Evolutionary conservation across 2,797 vertebrate genomes (phyloP), one percentile per base, ranked within the genome.

Genomic region (Notolepis coatsorum): DNA sequence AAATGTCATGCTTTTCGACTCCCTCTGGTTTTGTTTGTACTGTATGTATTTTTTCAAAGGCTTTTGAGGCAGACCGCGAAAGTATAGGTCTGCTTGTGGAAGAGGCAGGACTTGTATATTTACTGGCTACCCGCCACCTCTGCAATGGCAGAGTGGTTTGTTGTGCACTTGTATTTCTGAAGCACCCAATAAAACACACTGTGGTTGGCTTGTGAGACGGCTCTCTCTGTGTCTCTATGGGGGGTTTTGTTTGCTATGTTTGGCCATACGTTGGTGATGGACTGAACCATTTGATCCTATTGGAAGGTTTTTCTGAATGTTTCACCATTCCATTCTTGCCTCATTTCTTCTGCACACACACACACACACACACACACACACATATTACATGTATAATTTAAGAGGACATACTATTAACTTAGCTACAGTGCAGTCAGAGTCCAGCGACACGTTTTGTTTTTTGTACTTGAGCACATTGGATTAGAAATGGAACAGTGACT

Each of bases 81-180:
- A 92, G 78, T 93, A 92, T 80, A 83, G 85, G 90, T 90, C 89
- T 93, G 95, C 96, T 94, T 93, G 95, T 95, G 95, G 91, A 87
- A 85, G 84, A 87, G 94, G 95, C 95, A 95, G 93, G 95, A 95
- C 94, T 96, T 97, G 96, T 98, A 96, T 94, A 97, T 96, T 96
- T 95, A 94, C 94, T 94, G 94, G 95, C 94, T 95, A 95, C 93
- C 92, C 95, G 93, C 93, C 94, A 94, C 94, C 93, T 93, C 91
- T 95, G 94, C 94, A 91, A 92, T 86, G 81, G 94, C 95, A 94
- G 95, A 95, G 94, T 95, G 95, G 95, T 96, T 92, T 97, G 95
- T 95, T 93, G 95, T 97, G 95, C 94, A 97, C 95, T 96, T 97
- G 95, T 97, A 96, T 98, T 95, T 96, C 95, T 94, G 95, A 97